phyloP scores from a whole-genome alignment of 2,888 invertebrate species.

The Pristionchus entomophagus region DNA sequence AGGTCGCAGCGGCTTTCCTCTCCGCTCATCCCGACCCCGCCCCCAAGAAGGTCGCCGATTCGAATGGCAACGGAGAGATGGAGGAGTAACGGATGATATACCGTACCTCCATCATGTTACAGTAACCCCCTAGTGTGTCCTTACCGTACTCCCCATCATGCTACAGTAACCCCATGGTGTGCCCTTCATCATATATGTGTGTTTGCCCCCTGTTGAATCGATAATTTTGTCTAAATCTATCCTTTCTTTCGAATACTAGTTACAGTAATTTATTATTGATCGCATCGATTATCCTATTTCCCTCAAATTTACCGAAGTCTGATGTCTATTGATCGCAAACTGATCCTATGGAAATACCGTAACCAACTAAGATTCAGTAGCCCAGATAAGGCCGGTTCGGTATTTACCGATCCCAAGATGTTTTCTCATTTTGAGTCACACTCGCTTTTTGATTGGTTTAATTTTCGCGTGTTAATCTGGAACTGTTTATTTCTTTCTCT shows the following conservation, averaged over 20 bases:
- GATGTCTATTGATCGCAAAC: no score
- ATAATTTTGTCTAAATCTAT: not conserved
- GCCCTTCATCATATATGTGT: not conserved
- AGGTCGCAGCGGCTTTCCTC: not conserved
- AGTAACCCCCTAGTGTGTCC: not conserved
- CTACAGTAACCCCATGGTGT: not conserved
- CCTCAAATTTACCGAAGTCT: no score
- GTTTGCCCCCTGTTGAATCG: not conserved
- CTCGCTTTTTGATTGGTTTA: no score
- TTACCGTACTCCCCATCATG: no score
- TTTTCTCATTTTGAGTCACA: no score
- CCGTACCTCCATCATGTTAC: not conserved
- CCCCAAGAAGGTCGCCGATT: not conserved
- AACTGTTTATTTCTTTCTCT: no score
- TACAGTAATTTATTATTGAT: constrained; percentile 24
- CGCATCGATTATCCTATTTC: not conserved
- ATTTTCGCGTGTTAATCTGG: no score
- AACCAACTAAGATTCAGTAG: no score
- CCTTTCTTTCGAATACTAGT: not conserved
- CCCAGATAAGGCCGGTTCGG: no score
- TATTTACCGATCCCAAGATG: no score
- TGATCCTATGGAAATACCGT: no score
- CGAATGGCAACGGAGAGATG: not conserved
- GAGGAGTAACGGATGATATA: not conserved
- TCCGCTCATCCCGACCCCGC: not conserved